Evolutionary conservation across 2,888 invertebrate genomes (phyloP).

Genomic region (Proisotoma minuta): DNA sequence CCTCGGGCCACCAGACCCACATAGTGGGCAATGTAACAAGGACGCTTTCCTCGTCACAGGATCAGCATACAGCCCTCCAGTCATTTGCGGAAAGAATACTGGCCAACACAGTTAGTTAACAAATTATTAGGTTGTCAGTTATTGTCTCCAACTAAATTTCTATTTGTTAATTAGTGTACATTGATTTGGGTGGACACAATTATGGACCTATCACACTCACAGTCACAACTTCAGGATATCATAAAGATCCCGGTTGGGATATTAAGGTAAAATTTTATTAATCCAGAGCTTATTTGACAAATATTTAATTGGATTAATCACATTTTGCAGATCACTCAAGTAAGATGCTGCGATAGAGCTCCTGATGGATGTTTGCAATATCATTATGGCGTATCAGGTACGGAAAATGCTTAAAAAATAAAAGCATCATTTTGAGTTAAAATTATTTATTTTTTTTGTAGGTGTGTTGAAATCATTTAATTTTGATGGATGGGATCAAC

Average conservation of each 20-base stretch:
- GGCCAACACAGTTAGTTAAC: slow-evolving; percentile 48
- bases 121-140: neutral
- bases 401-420: slow-evolving; percentile 15
- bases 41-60: slow-evolving; percentile 48
- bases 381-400: slow-evolving; percentile 47
- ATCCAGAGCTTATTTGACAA: neutral
- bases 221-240: slow-evolving; percentile 46
- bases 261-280: slow-evolving; percentile 35
- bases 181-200: slow-evolving; percentile 47
- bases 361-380: slow-evolving; percentile 47
- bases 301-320: slow-evolving; percentile 1
- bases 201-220: slow-evolving; percentile 47
- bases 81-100: slow-evolving; percentile 48
- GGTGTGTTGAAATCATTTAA: slow-evolving; percentile 47
- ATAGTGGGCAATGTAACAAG: slow-evolving; percentile 47
- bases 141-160: slow-evolving; percentile 1
- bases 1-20: slow-evolving; percentile 46
- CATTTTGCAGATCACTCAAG: slow-evolving; percentile 44
- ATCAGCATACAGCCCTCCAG: slow-evolving; percentile 47
- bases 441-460: slow-evolving; percentile 14
- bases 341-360: slow-evolving; percentile 46
- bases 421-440: slow-evolving; percentile 11
- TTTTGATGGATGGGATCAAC: slow-evolving; percentile 48
- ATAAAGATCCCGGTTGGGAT: slow-evolving; percentile 48
- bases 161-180: slow-evolving; percentile 41